Evolutionary conservation across 2,113 vertebrate species (phyloP).

Genomic region (Sprattus sprattus): DNA sequence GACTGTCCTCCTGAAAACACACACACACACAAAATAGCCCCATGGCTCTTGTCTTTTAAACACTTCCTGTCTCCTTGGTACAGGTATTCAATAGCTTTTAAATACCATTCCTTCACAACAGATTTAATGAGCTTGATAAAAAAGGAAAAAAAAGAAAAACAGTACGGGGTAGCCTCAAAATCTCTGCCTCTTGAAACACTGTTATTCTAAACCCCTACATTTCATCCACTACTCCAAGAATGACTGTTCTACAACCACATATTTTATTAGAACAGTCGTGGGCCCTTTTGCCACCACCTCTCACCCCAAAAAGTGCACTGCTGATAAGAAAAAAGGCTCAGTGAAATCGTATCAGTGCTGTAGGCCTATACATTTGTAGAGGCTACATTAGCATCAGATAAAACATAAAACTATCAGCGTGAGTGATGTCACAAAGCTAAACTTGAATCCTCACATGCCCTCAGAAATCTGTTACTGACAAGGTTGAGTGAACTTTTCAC

Average conservation of each 20-base stretch:
- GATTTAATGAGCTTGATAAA: not conserved
- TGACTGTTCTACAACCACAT: not conserved
- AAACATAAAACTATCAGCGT: not conserved
- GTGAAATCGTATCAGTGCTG: not conserved
- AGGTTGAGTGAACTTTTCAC: not conserved
- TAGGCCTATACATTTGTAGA: not conserved
- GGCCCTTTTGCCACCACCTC: not conserved
- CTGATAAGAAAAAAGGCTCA: not conserved
- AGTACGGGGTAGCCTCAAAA: not conserved
- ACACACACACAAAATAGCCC: not conserved
- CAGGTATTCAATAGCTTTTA: not conserved
- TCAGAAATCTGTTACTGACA: not conserved
- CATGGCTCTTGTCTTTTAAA: not conserved
- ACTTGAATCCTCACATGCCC: not conserved
- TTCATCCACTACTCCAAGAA: not conserved
- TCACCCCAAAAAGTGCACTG: not conserved
- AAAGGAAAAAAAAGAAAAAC: not conserved
- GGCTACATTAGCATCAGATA: not conserved
- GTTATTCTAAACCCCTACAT: not conserved
- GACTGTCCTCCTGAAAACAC: not conserved
- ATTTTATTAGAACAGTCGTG: not conserved
- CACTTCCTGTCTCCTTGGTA: not conserved
- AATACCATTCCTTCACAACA: not conserved
- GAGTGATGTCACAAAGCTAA: not conserved
- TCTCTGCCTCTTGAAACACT: not conserved